Base-by-base conservation (phyloP, 2,888 invertebrate species). In the Melipona beecheii region DNA sequence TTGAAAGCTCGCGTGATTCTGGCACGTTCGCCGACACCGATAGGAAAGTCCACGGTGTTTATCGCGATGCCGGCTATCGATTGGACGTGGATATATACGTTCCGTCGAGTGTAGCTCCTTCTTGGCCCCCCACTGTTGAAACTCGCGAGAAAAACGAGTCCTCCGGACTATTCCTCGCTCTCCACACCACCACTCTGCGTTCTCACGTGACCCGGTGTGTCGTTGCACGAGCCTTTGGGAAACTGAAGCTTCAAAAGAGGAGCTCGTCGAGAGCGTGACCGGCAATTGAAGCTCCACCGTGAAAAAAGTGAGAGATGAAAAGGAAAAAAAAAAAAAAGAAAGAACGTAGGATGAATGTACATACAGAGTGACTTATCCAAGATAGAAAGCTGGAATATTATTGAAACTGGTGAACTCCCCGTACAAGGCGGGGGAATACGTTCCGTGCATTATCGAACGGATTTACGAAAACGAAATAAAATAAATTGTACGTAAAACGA, bases 1-100 rank as follows among this genome's bases (percentile, higher is more conserved):
- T 66, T 64, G 75, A 77, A 70, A 74, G 81, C 79, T 89, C 77
- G 89, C 89, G 89, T 89, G 89, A 68, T 81, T 65, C 81, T 49
- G 69, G 43, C 82, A 65, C 78, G 87, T 86, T 88, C 85, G 56
- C 66, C 69, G 75, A 70, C 80, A 72, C 72, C 83, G 88, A 88
- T 88, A 88, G 65, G 68, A 43, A 56, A 49, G 6, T 9, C 27
- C 62, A 31, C 64, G 43, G 62, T 64, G 76, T 77, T 85, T 87
- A 87, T 87, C 87, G 76, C 81, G 77, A 87, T 78, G 64, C 74
- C 52, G 50, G 64, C 19, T 78, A 87, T 86, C 85, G 85, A 85
- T 86, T 80, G 62, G 49, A 15, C 56, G 24, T 58, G 71, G 43
- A 43, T 43, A 43, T 43, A 54, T n/a, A 27, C 11, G 50, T 11